A percentile compares a stretch with the other conserved stretches of the same genome.
Conservation (phyloP, 2,113 vertebrate genomes). For the Isichthys henryi region DNA sequence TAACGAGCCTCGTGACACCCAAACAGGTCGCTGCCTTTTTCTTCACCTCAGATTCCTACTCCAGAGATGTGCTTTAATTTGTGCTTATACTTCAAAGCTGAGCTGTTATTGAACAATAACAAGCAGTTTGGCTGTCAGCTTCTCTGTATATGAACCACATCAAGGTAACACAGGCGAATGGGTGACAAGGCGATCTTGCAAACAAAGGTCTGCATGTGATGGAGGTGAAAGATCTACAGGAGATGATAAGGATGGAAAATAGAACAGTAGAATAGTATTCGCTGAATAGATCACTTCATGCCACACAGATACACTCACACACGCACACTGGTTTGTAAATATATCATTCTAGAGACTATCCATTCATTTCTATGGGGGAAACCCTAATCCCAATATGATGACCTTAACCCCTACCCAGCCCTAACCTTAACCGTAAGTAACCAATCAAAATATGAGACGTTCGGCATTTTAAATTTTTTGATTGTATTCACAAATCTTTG, state of each 20-base stretch:
- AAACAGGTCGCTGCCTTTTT: background rate
- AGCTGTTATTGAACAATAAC: background rate
- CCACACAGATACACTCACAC: too few species aligned
- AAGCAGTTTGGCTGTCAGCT: background rate
- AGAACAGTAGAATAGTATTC: background rate
- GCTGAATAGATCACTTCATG: background rate
- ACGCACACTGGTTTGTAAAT: too few species aligned
- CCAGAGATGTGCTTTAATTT: background rate
- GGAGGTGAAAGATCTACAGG: background rate
- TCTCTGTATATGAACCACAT: background rate
- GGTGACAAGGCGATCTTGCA: background rate
- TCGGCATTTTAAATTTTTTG: too few species aligned
- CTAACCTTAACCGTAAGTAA: too few species aligned
- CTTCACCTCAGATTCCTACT: background rate
- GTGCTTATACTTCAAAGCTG: background rate
- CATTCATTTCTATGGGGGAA: too few species aligned
- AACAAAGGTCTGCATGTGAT: background rate
- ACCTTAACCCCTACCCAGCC: too few species aligned
- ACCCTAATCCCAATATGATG: too few species aligned
- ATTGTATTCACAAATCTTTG: too few species aligned
- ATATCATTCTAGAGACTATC: too few species aligned
- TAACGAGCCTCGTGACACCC: background rate
- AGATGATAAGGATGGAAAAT: background rate
- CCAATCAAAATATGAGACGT: too few species aligned
- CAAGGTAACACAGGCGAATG: background rate